Evolutionary conservation across 2,797 vertebrate species (phyloP).

Genomic region (Tarsius wallacei): DNA sequence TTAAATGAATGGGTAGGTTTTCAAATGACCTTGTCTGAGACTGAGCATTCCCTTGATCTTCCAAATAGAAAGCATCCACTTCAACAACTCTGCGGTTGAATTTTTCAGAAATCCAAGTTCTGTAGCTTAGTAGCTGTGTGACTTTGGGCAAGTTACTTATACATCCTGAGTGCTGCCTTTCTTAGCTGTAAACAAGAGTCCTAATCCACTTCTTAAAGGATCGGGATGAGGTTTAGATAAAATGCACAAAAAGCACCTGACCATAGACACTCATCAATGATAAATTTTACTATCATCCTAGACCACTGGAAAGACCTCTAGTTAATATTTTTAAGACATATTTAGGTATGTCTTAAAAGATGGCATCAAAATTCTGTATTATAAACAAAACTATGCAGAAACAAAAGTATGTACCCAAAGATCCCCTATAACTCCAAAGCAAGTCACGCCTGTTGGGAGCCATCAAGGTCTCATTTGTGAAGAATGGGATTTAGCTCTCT

Average conservation of each 20-base stretch:
- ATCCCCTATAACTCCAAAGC: background rate
- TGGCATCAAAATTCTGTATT: conserved; percentile 14
- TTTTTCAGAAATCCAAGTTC: conserved; percentile 27
- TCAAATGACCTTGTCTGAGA: background rate
- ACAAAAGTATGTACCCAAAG: conserved; percentile 19
- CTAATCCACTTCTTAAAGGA: background rate
- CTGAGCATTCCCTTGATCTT: background rate
- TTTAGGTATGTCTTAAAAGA: conserved; percentile 11
- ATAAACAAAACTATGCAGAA: background rate
- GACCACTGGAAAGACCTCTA: background rate
- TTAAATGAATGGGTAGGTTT: conserved; percentile 42
- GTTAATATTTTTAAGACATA: conserved; percentile 45
- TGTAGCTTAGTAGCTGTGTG: background rate
- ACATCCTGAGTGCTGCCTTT: background rate
- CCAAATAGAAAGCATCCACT: background rate
- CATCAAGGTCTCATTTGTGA: conserved; percentile 40
- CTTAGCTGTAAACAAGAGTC: background rate
- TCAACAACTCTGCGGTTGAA: background rate
- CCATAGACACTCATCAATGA: background rate
- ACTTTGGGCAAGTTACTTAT: background rate
- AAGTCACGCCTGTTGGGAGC: background rate
- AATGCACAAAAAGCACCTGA: background rate
- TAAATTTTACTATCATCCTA: background rate
- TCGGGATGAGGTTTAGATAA: background rate
- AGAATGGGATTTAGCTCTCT: conserved; percentile 5